phyloP scores from a whole-genome alignment of 2,888 invertebrate genomes.

The Vesta saturnalis region DNA sequence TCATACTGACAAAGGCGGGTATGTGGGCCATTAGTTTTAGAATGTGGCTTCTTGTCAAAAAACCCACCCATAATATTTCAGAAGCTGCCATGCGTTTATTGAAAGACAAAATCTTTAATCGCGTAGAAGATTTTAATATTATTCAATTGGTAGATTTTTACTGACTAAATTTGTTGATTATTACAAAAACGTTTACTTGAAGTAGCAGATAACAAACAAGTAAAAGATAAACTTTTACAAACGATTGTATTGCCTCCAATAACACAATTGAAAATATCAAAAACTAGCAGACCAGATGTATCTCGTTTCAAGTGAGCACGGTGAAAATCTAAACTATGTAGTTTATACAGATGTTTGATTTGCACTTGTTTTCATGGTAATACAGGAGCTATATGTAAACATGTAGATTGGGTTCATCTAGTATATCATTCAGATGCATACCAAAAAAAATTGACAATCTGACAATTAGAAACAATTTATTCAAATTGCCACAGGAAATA shows the following conservation, averaged over 20 bases:
- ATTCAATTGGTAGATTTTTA: too few relatives aligned
- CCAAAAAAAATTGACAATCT: neutral
- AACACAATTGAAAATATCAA: neutral
- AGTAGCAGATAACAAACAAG: neutral
- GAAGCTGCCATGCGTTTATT: too few relatives aligned
- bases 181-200: slow-evolving; percentile 2
- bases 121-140: too few relatives aligned
- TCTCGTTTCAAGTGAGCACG: neutral
- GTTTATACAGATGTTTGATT: neutral
- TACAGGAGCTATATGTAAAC: too few relatives aligned
- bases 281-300: neutral
- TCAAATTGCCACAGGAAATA: too few relatives aligned
- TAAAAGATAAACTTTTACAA: neutral
- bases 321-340: neutral
- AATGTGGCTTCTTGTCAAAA: too few relatives aligned
- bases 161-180: slow-evolving; percentile 15
- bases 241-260: neutral
- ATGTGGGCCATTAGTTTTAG: too few relatives aligned
- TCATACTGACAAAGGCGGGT: too few relatives aligned
- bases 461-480: too few relatives aligned
- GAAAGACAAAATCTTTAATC: too few relatives aligned
- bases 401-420: neutral
- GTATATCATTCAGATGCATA: neutral
- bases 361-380: too few relatives aligned
- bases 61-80: too few relatives aligned